These are phyloP conservation scores for Misgurnus mizolepis DNA, from an alignment of 2,113 vertebrate genomes.

Conservation along the genomic window DNA sequence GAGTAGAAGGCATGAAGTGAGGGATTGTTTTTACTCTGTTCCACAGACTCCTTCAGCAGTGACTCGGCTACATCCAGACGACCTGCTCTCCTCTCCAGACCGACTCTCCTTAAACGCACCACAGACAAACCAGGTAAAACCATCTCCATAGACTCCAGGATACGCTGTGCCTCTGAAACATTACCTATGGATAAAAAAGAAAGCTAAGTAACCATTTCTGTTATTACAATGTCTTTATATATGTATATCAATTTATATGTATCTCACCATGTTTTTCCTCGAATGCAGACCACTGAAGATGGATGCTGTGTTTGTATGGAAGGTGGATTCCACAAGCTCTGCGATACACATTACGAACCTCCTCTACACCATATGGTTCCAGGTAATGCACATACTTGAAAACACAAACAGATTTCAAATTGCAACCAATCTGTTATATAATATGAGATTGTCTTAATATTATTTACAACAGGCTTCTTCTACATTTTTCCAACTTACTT, in stretches of 20 bases:
- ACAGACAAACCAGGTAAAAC: conserved; percentile 74
- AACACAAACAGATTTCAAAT: conserved; percentile 8
- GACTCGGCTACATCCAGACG: conserved; percentile 73
- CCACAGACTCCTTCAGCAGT: conserved; percentile 75
- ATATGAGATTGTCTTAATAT: too few relatives aligned
- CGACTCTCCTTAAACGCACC: conserved; percentile 76
- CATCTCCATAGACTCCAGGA: conserved; percentile 74
- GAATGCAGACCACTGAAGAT: conserved; percentile 83
- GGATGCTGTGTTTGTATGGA: conserved; percentile 77
- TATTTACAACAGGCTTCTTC: background rate
- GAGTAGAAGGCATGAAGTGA: conserved; percentile 77
- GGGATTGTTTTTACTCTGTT: conserved; percentile 74
- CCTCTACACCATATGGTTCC: conserved; percentile 72
- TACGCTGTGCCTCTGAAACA: conserved; percentile 70
- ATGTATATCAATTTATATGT: too few relatives aligned
- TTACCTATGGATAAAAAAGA: conserved; percentile 66
- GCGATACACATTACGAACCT: conserved; percentile 73
- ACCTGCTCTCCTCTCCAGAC: conserved; percentile 77
- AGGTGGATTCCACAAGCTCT: conserved; percentile 82
- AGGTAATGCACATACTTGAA: conserved; percentile 80
- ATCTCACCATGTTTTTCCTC: conserved; percentile 82
- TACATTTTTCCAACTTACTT: conserved; percentile 66
- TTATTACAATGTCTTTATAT: too few relatives aligned
- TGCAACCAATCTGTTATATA: background rate
- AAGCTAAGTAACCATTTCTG: too few relatives aligned